Percentiles rank a stretch among this genome's conserved stretches.
These are phyloP conservation scores for Zelleria hepariella DNA, from an alignment of 2,888 invertebrate species.

Conservation along the genomic window DNA sequence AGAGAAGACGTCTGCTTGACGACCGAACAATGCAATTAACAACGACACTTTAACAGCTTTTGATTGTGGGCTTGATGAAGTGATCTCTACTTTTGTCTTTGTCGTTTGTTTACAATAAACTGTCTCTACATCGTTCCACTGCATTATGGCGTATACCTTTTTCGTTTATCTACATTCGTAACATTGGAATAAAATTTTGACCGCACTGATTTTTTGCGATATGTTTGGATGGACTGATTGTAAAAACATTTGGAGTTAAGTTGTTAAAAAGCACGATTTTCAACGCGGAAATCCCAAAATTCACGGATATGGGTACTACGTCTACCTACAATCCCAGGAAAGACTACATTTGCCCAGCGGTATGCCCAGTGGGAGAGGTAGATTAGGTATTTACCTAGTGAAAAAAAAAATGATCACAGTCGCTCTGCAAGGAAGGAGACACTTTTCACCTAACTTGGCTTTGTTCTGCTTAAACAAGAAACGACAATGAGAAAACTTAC, in stretches of 20 bases:
- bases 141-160: too few relatives aligned
- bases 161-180: too few relatives aligned
- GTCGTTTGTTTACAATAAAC: neutral
- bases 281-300: too few relatives aligned
- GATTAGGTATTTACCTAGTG: neutral
- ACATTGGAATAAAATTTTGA: too few relatives aligned
- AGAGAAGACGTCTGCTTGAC: conserved; percentile 43
- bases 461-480: neutral
- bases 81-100: neutral
- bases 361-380: too few relatives aligned
- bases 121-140: neutral
- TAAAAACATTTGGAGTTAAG: too few relatives aligned
- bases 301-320: too few relatives aligned
- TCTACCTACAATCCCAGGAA: too few relatives aligned
- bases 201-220: too few relatives aligned
- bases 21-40: conserved; percentile 51
- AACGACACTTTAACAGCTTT: conserved; percentile 5
- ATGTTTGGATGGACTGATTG: too few relatives aligned
- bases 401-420: neutral
- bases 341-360: too few relatives aligned
- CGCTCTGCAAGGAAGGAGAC: neutral
- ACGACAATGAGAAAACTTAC: neutral
- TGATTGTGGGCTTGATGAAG: neutral
- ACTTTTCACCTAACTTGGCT: neutral
- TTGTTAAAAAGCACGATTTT: too few relatives aligned